Evolutionary conservation across 2,113 vertebrate species (phyloP).

Genomic region (Saccopteryx bilineata): DNA sequence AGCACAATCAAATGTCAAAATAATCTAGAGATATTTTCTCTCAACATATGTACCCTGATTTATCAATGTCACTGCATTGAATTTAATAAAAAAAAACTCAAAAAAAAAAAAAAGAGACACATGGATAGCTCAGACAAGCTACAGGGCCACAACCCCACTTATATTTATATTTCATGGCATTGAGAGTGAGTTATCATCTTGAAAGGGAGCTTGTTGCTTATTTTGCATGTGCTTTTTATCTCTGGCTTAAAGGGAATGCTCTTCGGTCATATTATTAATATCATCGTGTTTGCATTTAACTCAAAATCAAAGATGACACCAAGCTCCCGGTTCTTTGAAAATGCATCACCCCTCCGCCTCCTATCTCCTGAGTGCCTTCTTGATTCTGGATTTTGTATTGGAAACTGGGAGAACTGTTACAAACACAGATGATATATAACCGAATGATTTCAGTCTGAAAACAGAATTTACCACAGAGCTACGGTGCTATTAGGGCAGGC

Average conservation of each 20-base stretch:
- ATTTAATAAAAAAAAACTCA: no score
- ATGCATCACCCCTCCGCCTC: background rate
- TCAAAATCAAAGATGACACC: conserved; percentile 40
- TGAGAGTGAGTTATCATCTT: background rate
- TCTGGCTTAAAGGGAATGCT: conserved; percentile 56
- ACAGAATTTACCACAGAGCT: conserved; percentile 78
- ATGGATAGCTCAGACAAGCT: background rate
- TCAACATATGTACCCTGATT: no score
- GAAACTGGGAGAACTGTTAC: conserved; percentile 27
- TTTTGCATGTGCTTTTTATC: conserved; percentile 43
- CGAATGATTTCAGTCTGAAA: conserved; percentile 78
- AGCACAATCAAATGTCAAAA: no score
- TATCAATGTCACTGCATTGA: no score
- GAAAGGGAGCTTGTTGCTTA: conserved; percentile 16
- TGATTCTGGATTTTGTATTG: background rate
- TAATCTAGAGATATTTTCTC: no score
- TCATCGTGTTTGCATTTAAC: conserved; percentile 28
- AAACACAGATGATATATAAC: conserved; percentile 69
- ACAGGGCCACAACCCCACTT: conserved; percentile 7
- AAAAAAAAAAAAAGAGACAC: no score
- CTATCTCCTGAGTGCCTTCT: background rate
- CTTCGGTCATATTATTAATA: background rate
- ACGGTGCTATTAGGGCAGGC: conserved; percentile 76
- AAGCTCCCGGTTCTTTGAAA: background rate
- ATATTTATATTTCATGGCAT: background rate